Conservation (phyloP, 2,113 vertebrate species). For the Climacteris rufus region DNA sequence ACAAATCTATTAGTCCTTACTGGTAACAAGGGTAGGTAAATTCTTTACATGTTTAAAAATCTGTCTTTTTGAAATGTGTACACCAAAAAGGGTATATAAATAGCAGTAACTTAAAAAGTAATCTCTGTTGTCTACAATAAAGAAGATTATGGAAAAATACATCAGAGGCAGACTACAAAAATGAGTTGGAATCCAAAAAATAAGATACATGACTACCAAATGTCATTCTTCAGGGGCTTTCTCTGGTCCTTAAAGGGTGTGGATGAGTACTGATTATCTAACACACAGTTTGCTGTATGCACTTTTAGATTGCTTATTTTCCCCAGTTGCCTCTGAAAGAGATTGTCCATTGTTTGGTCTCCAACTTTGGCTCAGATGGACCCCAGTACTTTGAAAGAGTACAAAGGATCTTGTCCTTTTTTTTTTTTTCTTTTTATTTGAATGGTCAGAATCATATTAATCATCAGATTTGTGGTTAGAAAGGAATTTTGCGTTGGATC, state of each 20-base stretch:
- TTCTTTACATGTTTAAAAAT: not conserved
- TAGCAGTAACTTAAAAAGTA: not conserved
- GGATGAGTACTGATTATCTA: not conserved
- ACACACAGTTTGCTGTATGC: not conserved
- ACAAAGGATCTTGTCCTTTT: not conserved
- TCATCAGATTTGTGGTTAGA: not conserved
- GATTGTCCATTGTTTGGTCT: slow-evolving; percentile 7
- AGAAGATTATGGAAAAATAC: not conserved
- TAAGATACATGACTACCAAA: not conserved
- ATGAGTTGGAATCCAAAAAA: not conserved
- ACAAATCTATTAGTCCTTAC: not conserved
- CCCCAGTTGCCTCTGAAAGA: not conserved
- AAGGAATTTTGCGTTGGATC: slow-evolving; percentile 16
- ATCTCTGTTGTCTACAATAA: not conserved
- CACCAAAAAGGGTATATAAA: not conserved
- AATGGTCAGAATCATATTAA: not conserved
- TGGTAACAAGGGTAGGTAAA: not conserved
- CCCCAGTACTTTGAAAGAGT: not conserved
- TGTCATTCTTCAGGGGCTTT: not conserved
- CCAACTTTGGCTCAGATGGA: not conserved
- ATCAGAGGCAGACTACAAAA: not conserved
- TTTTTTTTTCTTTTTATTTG: not conserved
- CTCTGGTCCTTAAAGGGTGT: not conserved
- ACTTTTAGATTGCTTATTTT: slow-evolving; percentile 15
- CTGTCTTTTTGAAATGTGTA: not conserved